phyloP scores from a whole-genome alignment of 1,140 invertebrate genomes.

The Phortica variegata region DNA sequence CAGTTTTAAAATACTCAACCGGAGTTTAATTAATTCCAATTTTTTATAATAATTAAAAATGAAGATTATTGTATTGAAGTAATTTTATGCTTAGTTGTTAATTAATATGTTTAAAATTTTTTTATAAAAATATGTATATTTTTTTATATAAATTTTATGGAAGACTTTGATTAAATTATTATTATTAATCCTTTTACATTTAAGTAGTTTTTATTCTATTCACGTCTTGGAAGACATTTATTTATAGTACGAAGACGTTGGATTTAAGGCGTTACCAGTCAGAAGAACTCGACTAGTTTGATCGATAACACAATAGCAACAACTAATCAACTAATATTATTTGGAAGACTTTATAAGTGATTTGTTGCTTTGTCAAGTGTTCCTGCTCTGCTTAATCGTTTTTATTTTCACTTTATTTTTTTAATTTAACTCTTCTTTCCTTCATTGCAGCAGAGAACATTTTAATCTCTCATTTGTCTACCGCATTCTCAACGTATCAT shows the following conservation, averaged over 20 bases:
- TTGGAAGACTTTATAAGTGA: slow-evolving; percentile 56
- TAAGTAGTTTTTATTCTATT: slow-evolving; percentile 14
- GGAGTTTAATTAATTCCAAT: too few relatives aligned
- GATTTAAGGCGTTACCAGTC: too few relatives aligned
- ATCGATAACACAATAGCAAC: too few relatives aligned
- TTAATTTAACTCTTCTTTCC: slow-evolving; percentile 12
- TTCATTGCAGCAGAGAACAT: too few relatives aligned
- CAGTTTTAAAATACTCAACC: slow-evolving; percentile 16
- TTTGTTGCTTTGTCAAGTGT: slow-evolving; percentile 42
- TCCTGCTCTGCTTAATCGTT: slow-evolving; percentile 1
- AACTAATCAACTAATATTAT: slow-evolving; percentile 29
- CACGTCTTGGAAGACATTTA: slow-evolving; percentile 21
- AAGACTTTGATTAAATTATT: slow-evolving; percentile 36
- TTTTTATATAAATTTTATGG: slow-evolving; percentile 21
- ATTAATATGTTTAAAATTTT: slow-evolving; percentile 2
- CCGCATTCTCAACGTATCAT: too few relatives aligned
- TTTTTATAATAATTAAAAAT: too few relatives aligned
- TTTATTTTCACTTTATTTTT: slow-evolving; percentile 16
- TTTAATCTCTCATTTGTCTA: too few relatives aligned
- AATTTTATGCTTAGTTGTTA: too few relatives aligned
- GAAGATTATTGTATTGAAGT: too few relatives aligned
- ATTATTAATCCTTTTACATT: slow-evolving; percentile 13
- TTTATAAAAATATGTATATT: slow-evolving; percentile 26
- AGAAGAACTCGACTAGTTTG: too few relatives aligned
- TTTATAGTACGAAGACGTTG: slow-evolving; percentile 23